Conservation (phyloP, 2,113 vertebrate species). For the Chascanopsetta lugubris region DNA sequence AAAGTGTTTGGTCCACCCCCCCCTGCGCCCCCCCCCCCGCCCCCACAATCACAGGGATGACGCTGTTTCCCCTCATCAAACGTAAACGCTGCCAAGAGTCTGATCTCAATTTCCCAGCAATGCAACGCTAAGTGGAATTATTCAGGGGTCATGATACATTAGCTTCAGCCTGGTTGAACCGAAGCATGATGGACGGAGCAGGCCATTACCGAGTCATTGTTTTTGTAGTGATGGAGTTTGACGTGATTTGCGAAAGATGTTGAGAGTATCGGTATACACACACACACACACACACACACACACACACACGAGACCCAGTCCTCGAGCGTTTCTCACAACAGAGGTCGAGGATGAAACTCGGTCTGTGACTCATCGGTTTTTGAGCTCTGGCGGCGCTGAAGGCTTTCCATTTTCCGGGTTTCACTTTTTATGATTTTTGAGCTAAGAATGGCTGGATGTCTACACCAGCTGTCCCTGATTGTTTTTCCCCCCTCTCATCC, state of each 20-base stretch:
- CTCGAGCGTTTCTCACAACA: constrained; percentile 17
- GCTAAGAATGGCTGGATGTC: constrained; percentile 63
- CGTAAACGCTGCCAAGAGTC: constrained; percentile 62
- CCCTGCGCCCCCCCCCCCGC: too few relatives aligned
- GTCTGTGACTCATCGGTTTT: constrained; percentile 62
- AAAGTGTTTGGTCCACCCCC: constrained; percentile 59
- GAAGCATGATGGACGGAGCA: constrained; percentile 33
- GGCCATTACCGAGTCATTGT: constrained; percentile 50
- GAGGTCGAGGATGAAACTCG: constrained; percentile 40
- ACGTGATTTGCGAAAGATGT: constrained; percentile 48
- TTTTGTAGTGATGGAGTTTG: constrained; percentile 55
- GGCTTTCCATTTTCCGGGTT: constrained; percentile 64
- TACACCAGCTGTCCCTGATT: constrained; percentile 68
- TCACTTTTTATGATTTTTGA: constrained; percentile 67
- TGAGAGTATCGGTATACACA: constrained; percentile 44
- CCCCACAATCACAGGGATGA: constrained; percentile 61
- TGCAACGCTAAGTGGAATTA: constrained; percentile 50
- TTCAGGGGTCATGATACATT: constrained; percentile 50
- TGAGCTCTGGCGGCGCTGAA: constrained; percentile 54
- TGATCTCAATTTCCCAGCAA: constrained; percentile 75
- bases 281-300: too few relatives aligned
- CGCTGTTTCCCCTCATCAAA: constrained; percentile 62
- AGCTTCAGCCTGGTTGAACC: constrained; percentile 26
- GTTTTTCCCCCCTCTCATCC: constrained; percentile 13
- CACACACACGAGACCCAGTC: constrained; percentile 22